A percentile compares a stretch with the other conserved stretches of the same genome.
Evolutionary conservation across 2,888 invertebrate species (phyloP).

Genomic region (Horisme vitalbata): DNA sequence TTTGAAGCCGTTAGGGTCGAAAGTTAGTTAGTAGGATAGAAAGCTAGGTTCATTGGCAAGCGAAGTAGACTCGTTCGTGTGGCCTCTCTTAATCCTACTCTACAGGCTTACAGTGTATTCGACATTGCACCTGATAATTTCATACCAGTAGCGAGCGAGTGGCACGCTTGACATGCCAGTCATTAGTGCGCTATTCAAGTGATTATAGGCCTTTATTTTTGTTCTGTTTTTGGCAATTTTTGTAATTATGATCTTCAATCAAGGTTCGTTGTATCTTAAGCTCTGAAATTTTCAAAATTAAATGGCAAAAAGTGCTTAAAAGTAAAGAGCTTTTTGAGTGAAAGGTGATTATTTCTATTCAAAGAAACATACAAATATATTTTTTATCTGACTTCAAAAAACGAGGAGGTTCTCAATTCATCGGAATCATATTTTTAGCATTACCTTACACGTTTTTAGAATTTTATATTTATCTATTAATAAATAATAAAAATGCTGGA

Average conservation of each 20-base stretch:
- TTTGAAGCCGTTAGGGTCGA: no score
- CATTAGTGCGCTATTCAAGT: constrained; percentile 13
- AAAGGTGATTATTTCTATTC: no score
- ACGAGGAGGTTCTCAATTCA: no score
- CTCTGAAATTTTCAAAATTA: no score
- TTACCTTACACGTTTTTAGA: no score
- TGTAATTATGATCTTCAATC: constrained; percentile 12
- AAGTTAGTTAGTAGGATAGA: not conserved
- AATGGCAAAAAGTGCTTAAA: no score
- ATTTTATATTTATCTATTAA: no score
- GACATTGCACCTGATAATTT: constrained; percentile 12
- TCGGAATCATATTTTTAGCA: no score
- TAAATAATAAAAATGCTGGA: no score
- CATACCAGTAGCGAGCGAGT: not conserved
- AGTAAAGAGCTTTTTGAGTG: no score
- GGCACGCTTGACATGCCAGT: not conserved
- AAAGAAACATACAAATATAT: no score
- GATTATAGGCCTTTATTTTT: constrained; percentile 1
- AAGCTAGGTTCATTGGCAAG: not conserved
- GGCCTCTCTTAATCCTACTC: constrained; percentile 8
- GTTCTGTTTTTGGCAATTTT: constrained; percentile 7
- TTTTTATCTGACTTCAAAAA: no score
- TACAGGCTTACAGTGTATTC: constrained; percentile 5
- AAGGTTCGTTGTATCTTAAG: not conserved
- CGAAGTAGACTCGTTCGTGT: constrained; percentile 1